Percentiles rank a stretch among this genome's conserved stretches.
Evolutionary conservation across 2,113 vertebrate species (phyloP).

Genomic region (Dromas ardeola): DNA sequence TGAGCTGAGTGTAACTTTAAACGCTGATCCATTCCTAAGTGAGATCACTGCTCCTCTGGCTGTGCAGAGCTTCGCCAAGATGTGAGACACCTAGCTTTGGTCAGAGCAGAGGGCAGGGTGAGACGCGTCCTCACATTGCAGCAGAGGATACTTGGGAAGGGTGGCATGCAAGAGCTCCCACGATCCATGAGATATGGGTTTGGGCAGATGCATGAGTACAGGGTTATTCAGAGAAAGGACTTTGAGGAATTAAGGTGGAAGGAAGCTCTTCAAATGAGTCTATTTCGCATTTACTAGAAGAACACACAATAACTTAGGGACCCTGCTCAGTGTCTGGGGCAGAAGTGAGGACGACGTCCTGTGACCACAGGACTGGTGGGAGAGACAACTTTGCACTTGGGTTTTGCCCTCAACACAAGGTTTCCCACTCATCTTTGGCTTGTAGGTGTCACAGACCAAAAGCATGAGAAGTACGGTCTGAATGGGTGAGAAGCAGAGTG

Average conservation of each 20-base stretch:
- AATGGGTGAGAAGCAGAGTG: not conserved
- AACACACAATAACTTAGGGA: not conserved
- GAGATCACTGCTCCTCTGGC: not conserved
- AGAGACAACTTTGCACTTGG: not conserved
- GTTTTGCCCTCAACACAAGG: not conserved
- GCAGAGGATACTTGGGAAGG: not conserved
- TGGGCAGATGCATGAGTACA: not conserved
- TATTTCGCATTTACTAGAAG: not conserved
- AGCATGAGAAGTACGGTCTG: not conserved
- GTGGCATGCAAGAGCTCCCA: not conserved
- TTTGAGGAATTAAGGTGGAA: not conserved
- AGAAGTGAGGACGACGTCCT: not conserved
- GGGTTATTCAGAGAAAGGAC: not conserved
- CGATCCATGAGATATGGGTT: not conserved
- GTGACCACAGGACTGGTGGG: not conserved
- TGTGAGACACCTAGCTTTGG: not conserved
- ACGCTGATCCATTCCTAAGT: not conserved
- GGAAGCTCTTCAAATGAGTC: not conserved
- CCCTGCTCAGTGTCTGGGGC: not conserved
- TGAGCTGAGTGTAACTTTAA: not conserved
- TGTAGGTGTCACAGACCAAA: not conserved
- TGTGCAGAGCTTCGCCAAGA: not conserved
- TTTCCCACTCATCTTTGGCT: not conserved
- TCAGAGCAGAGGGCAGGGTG: not conserved
- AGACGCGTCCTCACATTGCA: accelerated